Evolutionary conservation across 2,113 vertebrate species (phyloP).

Genomic region (Odocoileus virginianus): DNA sequence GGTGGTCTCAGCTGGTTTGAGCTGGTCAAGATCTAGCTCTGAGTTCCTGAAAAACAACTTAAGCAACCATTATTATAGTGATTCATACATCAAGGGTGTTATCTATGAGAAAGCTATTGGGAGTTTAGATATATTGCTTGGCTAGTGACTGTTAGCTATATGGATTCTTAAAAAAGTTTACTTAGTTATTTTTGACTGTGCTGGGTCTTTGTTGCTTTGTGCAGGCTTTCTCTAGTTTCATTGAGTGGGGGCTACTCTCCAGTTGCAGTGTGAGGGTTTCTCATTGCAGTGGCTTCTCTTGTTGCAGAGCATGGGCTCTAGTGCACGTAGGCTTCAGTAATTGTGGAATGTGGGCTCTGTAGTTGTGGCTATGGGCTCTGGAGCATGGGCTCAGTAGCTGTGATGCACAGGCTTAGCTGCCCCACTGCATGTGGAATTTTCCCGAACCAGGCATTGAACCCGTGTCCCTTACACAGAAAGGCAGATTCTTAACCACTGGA

Average conservation of each 20-base stretch:
- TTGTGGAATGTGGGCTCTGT: neutral
- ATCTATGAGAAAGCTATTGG: neutral
- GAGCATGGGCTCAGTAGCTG: neutral
- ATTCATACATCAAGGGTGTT: neutral
- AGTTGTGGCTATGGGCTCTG: neutral
- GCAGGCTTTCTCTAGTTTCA: neutral
- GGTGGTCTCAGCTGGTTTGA: neutral
- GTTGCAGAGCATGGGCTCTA: neutral
- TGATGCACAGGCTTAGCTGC: neutral
- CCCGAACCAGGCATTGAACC: neutral
- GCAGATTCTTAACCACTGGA: neutral
- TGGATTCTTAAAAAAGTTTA: neutral
- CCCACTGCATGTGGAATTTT: neutral
- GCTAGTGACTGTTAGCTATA: neutral
- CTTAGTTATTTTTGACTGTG: neutral
- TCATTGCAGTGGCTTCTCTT: neutral
- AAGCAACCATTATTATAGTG: neutral
- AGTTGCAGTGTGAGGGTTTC: neutral
- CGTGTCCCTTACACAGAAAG: neutral
- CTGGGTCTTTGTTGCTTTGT: neutral
- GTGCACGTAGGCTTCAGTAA: neutral
- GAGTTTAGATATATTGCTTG: neutral
- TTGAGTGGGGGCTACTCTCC: neutral
- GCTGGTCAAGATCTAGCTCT: neutral
- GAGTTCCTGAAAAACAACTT: neutral